Percentiles rank a stretch among this genome's conserved stretches.
Conservation (phyloP, 2,888 invertebrate genomes). For the Azorinus chamasolen region DNA sequence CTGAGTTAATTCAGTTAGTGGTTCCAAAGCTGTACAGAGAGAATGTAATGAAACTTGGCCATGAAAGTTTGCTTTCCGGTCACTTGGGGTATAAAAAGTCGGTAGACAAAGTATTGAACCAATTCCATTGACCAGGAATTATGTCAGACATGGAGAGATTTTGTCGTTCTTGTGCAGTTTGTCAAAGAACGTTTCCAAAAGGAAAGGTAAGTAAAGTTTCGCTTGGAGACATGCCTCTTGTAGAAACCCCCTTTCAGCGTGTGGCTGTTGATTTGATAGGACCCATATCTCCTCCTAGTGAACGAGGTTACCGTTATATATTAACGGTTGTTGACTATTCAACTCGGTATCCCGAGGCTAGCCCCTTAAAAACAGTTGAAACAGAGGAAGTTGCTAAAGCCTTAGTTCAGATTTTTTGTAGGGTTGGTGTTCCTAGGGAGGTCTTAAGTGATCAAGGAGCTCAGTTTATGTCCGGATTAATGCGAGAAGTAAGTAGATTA, state of each 20-base stretch:
- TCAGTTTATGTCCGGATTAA: constrained; percentile 61
- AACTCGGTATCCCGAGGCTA: constrained; percentile 66
- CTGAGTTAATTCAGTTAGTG: too few relatives aligned
- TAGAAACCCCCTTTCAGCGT: constrained; percentile 13
- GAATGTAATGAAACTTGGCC: background rate
- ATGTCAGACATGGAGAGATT: background rate
- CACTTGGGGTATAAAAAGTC: constrained; percentile 13
- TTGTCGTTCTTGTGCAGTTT: constrained; percentile 8
- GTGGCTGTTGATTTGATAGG: constrained; percentile 42
- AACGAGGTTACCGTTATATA: constrained; percentile 60
- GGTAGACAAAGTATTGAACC: background rate
- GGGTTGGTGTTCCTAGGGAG: constrained; percentile 62
- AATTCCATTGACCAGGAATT: constrained; percentile 14
- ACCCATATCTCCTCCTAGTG: constrained; percentile 53
- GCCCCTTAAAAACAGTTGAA: constrained; percentile 52
- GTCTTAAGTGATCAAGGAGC: constrained; percentile 65
- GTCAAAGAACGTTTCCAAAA: constrained; percentile 11
- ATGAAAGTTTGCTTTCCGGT: constrained; percentile 8
- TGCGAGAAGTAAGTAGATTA: constrained; percentile 63
- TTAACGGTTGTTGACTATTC: constrained; percentile 61
- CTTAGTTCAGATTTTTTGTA: constrained; percentile 52
- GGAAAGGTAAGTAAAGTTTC: constrained; percentile 11
- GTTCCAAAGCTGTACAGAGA: constrained; percentile 3
- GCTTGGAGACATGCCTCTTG: constrained; percentile 9
- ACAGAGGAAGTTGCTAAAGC: constrained; percentile 65